A percentile compares a stretch with the other conserved stretches of the same genome.
Conservation (phyloP, 2,888 invertebrate species). For the Lasioglossum malachurum region DNA sequence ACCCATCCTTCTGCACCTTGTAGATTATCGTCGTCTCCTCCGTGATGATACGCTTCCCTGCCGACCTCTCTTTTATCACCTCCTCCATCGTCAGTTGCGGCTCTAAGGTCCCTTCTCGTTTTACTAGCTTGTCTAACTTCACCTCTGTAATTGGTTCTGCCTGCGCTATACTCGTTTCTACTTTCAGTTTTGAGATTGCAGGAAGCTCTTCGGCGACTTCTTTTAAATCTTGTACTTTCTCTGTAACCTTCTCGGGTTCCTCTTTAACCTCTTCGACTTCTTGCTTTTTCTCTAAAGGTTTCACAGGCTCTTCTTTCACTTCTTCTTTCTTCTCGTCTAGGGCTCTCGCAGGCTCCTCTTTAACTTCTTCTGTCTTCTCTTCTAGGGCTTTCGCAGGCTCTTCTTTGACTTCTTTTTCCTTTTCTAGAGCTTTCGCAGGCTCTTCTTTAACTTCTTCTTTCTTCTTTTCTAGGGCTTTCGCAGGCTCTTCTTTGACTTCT, state of each 20-base stretch:
- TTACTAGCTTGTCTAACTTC: neutral
- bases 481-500: neutral
- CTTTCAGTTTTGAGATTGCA: too few species aligned
- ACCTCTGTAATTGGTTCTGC: neutral
- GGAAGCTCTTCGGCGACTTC: neutral
- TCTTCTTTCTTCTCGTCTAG: slow-evolving; percentile 18
- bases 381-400: neutral
- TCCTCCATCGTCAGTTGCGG: slow-evolving; percentile 23
- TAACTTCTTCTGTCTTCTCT: slow-evolving; percentile 14
- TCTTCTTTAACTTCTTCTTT: neutral
- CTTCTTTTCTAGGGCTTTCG: neutral
- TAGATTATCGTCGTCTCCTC: slow-evolving; percentile 68
- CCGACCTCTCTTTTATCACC: slow-evolving; percentile 14
- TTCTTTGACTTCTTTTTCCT: slow-evolving; percentile 14
- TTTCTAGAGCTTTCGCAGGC: accelerated
- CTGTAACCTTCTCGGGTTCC: neutral
- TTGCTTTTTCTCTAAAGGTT: neutral
- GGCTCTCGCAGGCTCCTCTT: neutral
- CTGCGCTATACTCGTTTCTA: too few species aligned
- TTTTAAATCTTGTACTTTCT: neutral
- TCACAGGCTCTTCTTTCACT: slow-evolving; percentile 19
- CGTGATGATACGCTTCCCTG: slow-evolving; percentile 53
- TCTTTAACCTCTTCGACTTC: neutral
- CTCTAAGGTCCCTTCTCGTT: neutral
- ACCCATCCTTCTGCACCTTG: slow-evolving; percentile 63